Evolutionary conservation across 2,113 vertebrate genomes (phyloP).

Genomic region (Crotalus horridus): DNA sequence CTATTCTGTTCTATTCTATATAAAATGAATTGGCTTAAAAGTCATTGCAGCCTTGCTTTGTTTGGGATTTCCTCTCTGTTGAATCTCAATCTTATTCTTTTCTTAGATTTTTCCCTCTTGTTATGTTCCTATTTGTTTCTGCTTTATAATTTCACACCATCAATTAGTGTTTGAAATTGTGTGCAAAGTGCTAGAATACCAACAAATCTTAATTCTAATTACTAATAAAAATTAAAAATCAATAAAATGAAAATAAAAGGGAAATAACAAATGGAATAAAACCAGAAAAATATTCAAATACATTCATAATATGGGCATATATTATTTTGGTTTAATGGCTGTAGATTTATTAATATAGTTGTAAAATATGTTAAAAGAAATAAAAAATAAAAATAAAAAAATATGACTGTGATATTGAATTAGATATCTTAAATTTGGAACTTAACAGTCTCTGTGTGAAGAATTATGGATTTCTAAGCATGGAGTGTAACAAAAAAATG

Average conservation of each 20-base stretch:
- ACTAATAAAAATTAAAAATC: neutral
- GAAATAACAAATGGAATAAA: neutral
- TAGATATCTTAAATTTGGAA: neutral
- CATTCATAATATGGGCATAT: neutral
- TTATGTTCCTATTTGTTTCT: neutral
- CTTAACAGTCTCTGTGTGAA: neutral
- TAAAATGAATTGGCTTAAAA: neutral
- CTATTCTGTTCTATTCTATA: no score
- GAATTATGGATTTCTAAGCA: neutral
- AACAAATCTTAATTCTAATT: neutral
- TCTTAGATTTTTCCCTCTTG: neutral
- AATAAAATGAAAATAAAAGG: neutral
- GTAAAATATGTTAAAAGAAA: neutral
- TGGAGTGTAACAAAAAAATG: neutral
- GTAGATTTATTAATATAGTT: neutral
- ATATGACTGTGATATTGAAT: neutral
- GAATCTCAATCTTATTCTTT: neutral
- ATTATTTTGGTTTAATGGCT: neutral
- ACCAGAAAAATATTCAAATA: neutral
- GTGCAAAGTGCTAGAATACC: neutral
- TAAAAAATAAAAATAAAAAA: neutral
- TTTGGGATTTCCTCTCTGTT: neutral
- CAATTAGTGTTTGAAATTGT: neutral
- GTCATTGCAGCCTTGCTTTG: neutral
- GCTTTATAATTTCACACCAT: neutral